These are phyloP conservation scores for Hermatobates lingyangjiaoensis DNA, from an alignment of 1,140 invertebrate species.

Conservation along the genomic window DNA sequence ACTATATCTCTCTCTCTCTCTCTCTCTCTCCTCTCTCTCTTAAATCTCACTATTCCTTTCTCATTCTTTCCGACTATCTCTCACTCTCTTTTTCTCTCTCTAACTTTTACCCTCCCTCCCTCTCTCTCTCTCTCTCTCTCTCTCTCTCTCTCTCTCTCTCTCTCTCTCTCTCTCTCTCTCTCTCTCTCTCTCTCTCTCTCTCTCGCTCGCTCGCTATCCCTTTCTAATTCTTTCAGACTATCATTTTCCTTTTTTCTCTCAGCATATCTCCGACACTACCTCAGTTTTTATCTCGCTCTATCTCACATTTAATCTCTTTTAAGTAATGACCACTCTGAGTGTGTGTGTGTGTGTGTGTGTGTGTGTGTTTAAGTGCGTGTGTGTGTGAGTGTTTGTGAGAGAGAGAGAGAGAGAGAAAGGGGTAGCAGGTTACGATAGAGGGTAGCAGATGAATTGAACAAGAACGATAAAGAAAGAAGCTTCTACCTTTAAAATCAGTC, in stretches of 20 bases:
- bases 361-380: no score
- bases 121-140: conserved; percentile 3
- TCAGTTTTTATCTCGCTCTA: not conserved
- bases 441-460: no score
- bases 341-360: no score
- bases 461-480: no score
- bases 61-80: conserved; percentile 2
- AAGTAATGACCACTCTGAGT: no score
- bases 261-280: not conserved
- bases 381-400: no score
- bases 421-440: no score
- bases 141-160: conserved; percentile 5
- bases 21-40: not conserved
- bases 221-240: not conserved
- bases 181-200: no score
- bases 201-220: not conserved
- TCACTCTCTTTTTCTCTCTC: not conserved
- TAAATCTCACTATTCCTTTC: not conserved
- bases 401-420: no score
- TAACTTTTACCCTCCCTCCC: not conserved
- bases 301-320: not conserved
- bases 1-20: not conserved
- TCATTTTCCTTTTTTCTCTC: not conserved
- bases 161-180: not conserved
- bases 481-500: no score